These are phyloP conservation scores for Thamnophis elegans DNA, from an alignment of 2,797 vertebrate genomes.

Conservation along the genomic window DNA sequence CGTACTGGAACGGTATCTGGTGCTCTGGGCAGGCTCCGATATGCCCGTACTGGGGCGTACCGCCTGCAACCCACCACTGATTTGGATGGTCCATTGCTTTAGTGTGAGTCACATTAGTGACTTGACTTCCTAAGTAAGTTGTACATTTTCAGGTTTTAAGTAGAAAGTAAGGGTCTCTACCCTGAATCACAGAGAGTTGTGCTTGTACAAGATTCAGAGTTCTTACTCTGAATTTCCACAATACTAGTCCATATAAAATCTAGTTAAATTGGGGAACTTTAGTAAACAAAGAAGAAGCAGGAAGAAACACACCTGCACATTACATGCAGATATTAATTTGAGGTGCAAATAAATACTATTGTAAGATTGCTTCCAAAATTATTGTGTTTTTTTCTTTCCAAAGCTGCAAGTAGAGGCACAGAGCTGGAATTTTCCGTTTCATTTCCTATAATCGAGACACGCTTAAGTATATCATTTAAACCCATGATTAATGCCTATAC, in stretches of 20 bases:
- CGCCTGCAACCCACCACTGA: not conserved
- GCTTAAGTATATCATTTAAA: not conserved
- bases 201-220: not conserved
- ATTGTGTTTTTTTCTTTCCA: not conserved
- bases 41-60: too few relatives aligned
- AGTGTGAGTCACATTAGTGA: not conserved
- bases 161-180: not conserved
- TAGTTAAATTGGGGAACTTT: not conserved
- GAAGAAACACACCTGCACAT: not conserved
- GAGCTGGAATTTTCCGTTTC: not conserved
- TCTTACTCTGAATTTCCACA: not conserved
- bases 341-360: not conserved
- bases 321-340: not conserved
- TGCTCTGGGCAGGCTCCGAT: too few relatives aligned
- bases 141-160: not conserved
- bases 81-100: not conserved
- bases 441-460: not conserved
- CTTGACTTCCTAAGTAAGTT: not conserved
- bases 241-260: not conserved
- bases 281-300: not conserved
- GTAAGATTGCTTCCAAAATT: not conserved
- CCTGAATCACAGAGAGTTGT: not conserved
- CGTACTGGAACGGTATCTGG: too few relatives aligned
- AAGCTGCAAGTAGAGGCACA: not conserved
- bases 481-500: not conserved